These are phyloP conservation scores for Aethes cnicana DNA, from an alignment of 2,888 invertebrate genomes.

Conservation along the genomic window DNA sequence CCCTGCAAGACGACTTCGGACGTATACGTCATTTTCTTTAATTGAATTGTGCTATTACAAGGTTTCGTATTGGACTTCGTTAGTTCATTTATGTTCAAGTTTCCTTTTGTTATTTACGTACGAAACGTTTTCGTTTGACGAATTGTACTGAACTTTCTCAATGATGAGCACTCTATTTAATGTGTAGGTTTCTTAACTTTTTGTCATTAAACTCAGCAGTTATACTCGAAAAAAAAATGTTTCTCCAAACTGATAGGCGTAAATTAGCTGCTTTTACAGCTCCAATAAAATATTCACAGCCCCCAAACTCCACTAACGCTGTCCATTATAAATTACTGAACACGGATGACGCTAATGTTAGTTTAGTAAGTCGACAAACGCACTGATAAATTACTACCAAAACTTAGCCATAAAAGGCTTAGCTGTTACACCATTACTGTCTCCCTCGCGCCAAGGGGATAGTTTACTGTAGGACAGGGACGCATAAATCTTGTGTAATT, in stretches of 20 bases:
- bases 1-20: background rate
- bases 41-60: no score
- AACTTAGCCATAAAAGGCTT: slow-evolving; percentile 60
- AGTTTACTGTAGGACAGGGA: slow-evolving; percentile 56
- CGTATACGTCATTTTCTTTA: background rate
- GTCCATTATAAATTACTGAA: slow-evolving; percentile 40
- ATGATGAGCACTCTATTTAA: no score
- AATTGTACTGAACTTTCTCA: no score
- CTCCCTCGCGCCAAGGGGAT: slow-evolving; percentile 50
- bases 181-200: no score
- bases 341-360: slow-evolving; percentile 43
- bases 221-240: slow-evolving; percentile 17
- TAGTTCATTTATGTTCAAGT: background rate
- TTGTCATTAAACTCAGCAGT: no score
- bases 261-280: slow-evolving; percentile 27
- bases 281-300: slow-evolving; percentile 30
- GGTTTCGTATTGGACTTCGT: no score
- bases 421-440: slow-evolving; percentile 42
- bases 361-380: slow-evolving; percentile 49
- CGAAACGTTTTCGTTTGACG: no score
- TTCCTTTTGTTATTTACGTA: background rate
- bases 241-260: slow-evolving; percentile 1
- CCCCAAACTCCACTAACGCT: slow-evolving; percentile 22
- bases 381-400: slow-evolving; percentile 55
- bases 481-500: slow-evolving; percentile 74